Base-by-base conservation (phyloP, 2,113 vertebrate species). In the Australoheros scitulus region DNA sequence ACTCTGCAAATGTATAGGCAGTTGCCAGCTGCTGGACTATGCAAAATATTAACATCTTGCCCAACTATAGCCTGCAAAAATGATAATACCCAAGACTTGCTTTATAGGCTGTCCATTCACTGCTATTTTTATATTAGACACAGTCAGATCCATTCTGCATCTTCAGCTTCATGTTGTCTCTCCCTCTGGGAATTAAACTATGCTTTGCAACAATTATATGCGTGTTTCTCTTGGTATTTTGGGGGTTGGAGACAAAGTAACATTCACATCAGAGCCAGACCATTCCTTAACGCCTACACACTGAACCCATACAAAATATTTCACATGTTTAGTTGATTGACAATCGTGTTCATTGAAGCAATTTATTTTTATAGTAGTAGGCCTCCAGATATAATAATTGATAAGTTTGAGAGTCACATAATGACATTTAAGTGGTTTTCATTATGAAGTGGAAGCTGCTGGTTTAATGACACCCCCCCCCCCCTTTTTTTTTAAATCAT, bases 181-280 rank as follows among this genome's bases (percentile, higher is more conserved):
- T 75, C 76, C 77, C 88, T 87, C 86, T 88, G 90, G 89, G 90
- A 89, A 92, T 92, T 41, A 83, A 89, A 89, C 87, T 88, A 83
- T 91, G 90, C 88, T 83, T 83, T 89, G 83, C 83, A 85, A 86
- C 92, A 88, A 92, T 94, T 86, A 82, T 87, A 92, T 92, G 94
- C 89, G 90, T 92, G 91, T 92, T 93, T 93, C 86, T 89, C 83
- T 82, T 58, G 72, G 87, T 89, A 91, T 94, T 94, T 93, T 88
- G 89, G 89, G 83, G 91, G 80, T 89, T 92, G 87, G 89, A 92
- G 88, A 89, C 86, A 92, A 85, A 90, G 85, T 90, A 84, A 87
- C 85, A 83, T 88, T 93, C 89, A 91, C 80, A 88, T 87, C 61
- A 85, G 81, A 86, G 83, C 86, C 83, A 79, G 76, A 89, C 76